Percentiles rank a stretch among this genome's conserved stretches.
phyloP scores from a whole-genome alignment of 2,888 invertebrate genomes.

The Acholoe squamosa region DNA sequence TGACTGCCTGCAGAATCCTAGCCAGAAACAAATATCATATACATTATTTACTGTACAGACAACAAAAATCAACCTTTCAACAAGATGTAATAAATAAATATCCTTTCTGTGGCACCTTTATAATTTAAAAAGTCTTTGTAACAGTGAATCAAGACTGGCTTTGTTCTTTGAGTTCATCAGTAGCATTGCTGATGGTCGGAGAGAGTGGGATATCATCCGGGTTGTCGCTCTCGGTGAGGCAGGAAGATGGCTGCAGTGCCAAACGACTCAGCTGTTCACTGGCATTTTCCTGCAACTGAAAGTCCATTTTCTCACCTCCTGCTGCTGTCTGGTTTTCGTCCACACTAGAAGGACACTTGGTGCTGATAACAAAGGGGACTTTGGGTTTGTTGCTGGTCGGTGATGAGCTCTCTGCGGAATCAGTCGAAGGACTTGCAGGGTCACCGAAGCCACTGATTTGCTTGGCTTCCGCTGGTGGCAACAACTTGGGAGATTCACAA shows the following conservation, averaged over 20 bases:
- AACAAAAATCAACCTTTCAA: background rate
- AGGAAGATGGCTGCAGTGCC: background rate
- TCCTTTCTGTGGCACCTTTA: background rate
- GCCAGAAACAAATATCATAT: background rate
- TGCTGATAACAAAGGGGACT: background rate
- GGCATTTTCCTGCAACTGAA: background rate
- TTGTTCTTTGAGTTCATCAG: slow-evolving; percentile 52
- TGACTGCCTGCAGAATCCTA: too few species aligned
- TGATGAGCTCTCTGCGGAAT: background rate
- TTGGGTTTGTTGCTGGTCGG: background rate
- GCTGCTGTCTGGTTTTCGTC: slow-evolving; percentile 41
- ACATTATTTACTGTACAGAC: background rate
- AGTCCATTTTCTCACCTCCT: background rate
- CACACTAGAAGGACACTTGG: slow-evolving; percentile 39
- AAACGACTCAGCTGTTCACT: slow-evolving; percentile 34
- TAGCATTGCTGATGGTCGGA: background rate
- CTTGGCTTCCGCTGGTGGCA: slow-evolving; percentile 74
- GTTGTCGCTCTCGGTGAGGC: slow-evolving; percentile 50
- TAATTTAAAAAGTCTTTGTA: background rate
- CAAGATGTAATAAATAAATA: slow-evolving; percentile 20
- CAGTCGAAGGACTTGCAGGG: background rate
- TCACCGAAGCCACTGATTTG: slow-evolving; percentile 71
- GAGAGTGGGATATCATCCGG: slow-evolving; percentile 15
- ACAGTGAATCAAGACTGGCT: background rate
- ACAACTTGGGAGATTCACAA: slow-evolving; percentile 71